Evolutionary conservation across 2,797 vertebrate genomes (phyloP), one percentile per base, ranked within the genome.

Genomic region (Malacoraja senta): DNA sequence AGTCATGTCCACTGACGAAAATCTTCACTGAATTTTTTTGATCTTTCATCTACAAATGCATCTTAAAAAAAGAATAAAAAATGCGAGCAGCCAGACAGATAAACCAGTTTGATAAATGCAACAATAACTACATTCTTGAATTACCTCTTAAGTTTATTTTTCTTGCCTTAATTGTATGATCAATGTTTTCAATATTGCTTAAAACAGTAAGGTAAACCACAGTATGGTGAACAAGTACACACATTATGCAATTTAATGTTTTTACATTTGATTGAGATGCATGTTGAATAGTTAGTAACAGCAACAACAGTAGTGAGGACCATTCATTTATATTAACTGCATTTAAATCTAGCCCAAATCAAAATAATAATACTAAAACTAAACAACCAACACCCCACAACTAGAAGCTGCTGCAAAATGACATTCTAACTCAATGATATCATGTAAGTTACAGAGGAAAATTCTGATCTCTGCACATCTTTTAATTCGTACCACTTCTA

Each of bases 21-120:
- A 95, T 93, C 94, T 94, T 95, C 96, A 96, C 96, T 96, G 96
- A 97, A 96, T 94, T 97, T 95, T 98, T 99, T 97, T 98, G 98
- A 98, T 99, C 98, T 98, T 96, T 96, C 93, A 74, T 44, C 38
- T 76, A 53, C 68, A 92, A 92, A 76, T 76, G 10, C 71, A 92
- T 92, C 35, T 53, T 29, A 74, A 92, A 76, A 92, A 71, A 53
- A 15, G 3, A 74, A 53, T 35, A 91, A 74, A 76, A 92, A 53
- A 3, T n/a, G 19, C 12, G 6, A 53, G 44, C 71, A 76, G 38
- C 71, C 38, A 53, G 71, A 92, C 72, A 15, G 71, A 92, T 76
- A 76, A 92, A 58, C 35, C 26, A 29, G 71, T 92, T 92, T 53
- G 26, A 12, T 74, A 38, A 58, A 92, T 53, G 90, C 10, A 92